phyloP scores from a whole-genome alignment of 2,797 vertebrate species.

The Helicolenus hilgendorfi region DNA sequence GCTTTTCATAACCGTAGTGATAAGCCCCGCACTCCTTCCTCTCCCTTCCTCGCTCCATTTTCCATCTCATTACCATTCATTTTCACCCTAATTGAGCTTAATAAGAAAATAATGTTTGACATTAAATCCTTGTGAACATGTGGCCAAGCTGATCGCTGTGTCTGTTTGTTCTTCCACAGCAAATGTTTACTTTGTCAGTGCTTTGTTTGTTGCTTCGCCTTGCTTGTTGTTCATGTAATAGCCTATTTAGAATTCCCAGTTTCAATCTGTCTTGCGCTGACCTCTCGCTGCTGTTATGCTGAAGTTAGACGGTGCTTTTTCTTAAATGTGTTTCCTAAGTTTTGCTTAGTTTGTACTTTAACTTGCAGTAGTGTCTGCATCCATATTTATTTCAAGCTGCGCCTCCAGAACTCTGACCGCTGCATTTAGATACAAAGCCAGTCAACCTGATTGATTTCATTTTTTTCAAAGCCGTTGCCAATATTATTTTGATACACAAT shows the following conservation, averaged over 20 bases:
- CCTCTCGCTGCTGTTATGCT: constrained; percentile 29
- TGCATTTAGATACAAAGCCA: constrained; percentile 29
- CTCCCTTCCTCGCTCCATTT: constrained; percentile 86
- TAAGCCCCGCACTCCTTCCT: constrained; percentile 51
- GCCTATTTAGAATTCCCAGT: constrained; percentile 48
- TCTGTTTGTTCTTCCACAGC: constrained; percentile 65
- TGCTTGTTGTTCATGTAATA: constrained; percentile 43
- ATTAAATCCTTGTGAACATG: constrained; percentile 86
- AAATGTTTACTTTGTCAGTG: constrained; percentile 66
- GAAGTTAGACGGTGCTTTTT: constrained; percentile 19
- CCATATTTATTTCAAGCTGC: constrained; percentile 2
- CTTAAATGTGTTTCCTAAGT: constrained; percentile 10
- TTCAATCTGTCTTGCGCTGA: constrained; percentile 48
- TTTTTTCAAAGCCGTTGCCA: constrained; percentile 26
- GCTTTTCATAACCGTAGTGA: constrained; percentile 51
- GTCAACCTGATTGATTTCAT: constrained; percentile 52
- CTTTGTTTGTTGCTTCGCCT: constrained; percentile 31
- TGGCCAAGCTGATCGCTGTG: constrained; percentile 75
- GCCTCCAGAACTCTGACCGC: constrained; percentile 20
- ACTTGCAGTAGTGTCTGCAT: neutral
- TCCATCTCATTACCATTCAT: constrained; percentile 94
- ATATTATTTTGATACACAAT: constrained; percentile 55
- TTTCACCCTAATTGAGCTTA: constrained; percentile 92
- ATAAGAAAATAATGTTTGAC: constrained; percentile 92
- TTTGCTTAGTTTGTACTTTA: constrained; percentile 31